A percentile compares a stretch with the other conserved stretches of the same genome.
Conservation (phyloP, 2,797 vertebrate genomes). For the Taenioides sp. region DNA sequence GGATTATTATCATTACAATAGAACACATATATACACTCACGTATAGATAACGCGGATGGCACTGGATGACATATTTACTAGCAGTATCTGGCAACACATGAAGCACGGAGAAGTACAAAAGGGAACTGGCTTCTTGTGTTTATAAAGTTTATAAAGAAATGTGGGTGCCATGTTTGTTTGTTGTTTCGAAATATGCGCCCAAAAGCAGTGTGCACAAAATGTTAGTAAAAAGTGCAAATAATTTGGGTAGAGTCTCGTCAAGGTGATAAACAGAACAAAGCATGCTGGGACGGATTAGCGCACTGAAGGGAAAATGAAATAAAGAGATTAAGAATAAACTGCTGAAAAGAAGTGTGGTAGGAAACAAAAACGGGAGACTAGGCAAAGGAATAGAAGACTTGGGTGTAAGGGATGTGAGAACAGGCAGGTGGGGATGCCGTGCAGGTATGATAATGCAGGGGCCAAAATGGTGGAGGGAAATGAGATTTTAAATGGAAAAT, state of each 20-base stretch:
- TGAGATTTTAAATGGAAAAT: conserved; percentile 15
- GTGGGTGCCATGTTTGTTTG: conserved; percentile 18
- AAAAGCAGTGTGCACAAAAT: conserved; percentile 11
- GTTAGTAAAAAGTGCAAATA: conserved; percentile 35
- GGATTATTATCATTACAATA: conserved; percentile 14
- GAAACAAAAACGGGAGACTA: conserved; percentile 10
- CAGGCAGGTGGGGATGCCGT: not conserved
- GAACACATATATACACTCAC: conserved; percentile 1
- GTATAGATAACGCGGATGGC: conserved; percentile 23
- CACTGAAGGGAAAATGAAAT: conserved; percentile 30
- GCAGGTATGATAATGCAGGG: not conserved
- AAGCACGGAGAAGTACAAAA: conserved; percentile 45
- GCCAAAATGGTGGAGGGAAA: conserved; percentile 17
- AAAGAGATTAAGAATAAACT: conserved; percentile 51
- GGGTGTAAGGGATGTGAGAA: not conserved
- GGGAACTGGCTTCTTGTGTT: conserved; percentile 28
- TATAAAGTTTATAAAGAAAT: conserved; percentile 24
- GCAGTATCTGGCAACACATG: conserved; percentile 50
- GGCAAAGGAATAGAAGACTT: conserved; percentile 17
- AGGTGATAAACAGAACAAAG: conserved; percentile 66
- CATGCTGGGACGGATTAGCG: conserved; percentile 45
- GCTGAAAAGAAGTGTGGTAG: conserved; percentile 24
- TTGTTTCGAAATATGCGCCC: conserved; percentile 36
- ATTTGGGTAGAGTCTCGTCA: conserved; percentile 56
- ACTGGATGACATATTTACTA: conserved; percentile 44